Evolutionary conservation across 2,113 vertebrate genomes (phyloP).

Genomic region (Dinomys branickii): DNA sequence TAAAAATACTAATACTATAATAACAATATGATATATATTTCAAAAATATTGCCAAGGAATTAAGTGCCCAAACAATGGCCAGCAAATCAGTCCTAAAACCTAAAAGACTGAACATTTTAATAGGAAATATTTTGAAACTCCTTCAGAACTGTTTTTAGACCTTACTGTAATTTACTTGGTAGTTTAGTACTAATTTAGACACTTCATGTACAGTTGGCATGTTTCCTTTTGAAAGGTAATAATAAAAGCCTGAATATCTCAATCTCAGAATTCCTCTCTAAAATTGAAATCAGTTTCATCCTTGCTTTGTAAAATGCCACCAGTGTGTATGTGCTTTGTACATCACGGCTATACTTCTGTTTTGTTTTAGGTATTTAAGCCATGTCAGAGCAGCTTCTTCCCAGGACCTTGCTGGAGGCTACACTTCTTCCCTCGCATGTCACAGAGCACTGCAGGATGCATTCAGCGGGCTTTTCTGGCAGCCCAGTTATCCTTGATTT

Average conservation of each 20-base stretch:
- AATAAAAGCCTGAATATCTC: constrained; percentile 48
- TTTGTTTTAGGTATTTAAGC: constrained; percentile 93
- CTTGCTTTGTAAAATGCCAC: constrained; percentile 47
- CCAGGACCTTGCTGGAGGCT: constrained; percentile 97
- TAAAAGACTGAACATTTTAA: constrained; percentile 49
- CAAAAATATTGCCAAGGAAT: background rate
- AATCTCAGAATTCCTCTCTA: constrained; percentile 32
- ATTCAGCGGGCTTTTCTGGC: constrained; percentile 95
- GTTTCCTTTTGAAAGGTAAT: constrained; percentile 50
- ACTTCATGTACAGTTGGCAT: background rate
- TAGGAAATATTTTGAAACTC: constrained; percentile 26
- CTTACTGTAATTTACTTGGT: constrained; percentile 16
- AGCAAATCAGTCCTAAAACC: background rate
- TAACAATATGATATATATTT: background rate
- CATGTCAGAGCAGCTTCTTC: constrained; percentile 93
- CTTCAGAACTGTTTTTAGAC: constrained; percentile 30
- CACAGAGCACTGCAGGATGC: constrained; percentile 97
- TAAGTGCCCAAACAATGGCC: background rate
- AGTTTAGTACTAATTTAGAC: background rate
- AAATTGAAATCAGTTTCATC: constrained; percentile 39
- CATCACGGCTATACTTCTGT: constrained; percentile 13
- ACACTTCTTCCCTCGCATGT: constrained; percentile 94
- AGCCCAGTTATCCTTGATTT: constrained; percentile 81
- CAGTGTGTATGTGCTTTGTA: background rate
- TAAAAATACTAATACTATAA: constrained; percentile 40